Base-by-base conservation (phyloP, 1,140 invertebrate species). In the Diplogasteroides magnus region DNA sequence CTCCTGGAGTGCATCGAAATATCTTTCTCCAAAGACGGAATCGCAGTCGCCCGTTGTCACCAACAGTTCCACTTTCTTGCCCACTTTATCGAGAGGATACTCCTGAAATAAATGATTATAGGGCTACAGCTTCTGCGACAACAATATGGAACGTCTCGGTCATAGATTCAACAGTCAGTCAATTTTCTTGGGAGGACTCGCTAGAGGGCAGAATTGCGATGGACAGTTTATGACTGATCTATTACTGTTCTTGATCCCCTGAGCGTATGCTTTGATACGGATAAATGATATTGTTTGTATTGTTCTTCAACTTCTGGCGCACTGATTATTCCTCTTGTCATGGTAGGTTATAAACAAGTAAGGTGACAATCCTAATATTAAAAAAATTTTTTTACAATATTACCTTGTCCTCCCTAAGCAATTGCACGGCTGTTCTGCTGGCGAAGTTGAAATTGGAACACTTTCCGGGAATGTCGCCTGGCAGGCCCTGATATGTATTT, bases 31-130 rank as follows among this genome's bases (percentile, higher is more conserved):
- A 48, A 77, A 77, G 2, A 77, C 56, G 14, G 73, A 71, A 56
- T 77, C 76, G 63, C 75, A 77, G 32, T 77, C 76, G 27, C 76
- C 75, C 26, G 75, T 77, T 6, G 76, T 77, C 28, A 77, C 76
- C 14, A 76, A 48, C 29, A 76, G n/a, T 48, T 75, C 74, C 14
- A 72, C 66, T 31, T 66, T 55, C 1, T 64, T 37, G 56, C 62
- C 64, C 15, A 48, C 29, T 25, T 68, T 68, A 31, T 61, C 70
- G 48, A 72, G 32, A 31, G 70, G 70, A 61, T 72, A 72, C 58
- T 67, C 64, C 57, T 65, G 48, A 55, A 65, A 48, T 2, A 23
- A 23, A n/a, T n/a, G n/a, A n/a, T n/a, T n/a, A n/a, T n/a, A n/a
- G n/a, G n/a, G n/a, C n/a, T n/a, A n/a, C n/a, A n/a, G n/a, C n/a